phyloP scores from a whole-genome alignment of 2,888 invertebrate species.

The Pterostichus madidus region DNA sequence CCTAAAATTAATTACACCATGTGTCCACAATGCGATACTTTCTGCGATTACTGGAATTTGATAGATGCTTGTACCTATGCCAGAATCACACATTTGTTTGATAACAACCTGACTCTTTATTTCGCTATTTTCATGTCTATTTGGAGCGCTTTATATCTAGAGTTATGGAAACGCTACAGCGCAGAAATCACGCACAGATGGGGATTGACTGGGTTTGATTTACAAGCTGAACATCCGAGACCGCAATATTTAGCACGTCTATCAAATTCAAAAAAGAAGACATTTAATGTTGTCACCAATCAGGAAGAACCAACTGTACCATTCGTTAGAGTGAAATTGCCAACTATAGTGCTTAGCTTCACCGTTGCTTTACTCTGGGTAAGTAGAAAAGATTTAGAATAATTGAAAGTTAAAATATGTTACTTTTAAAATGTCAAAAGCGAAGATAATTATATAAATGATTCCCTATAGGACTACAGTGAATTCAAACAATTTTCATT shows the following conservation, averaged over 20 bases:
- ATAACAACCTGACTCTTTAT: constrained; percentile 88
- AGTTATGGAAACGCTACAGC: constrained; percentile 89
- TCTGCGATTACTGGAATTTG: constrained; percentile 87
- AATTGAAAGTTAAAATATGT: constrained; percentile 63
- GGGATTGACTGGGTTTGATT: constrained; percentile 88
- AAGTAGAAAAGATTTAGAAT: constrained; percentile 63
- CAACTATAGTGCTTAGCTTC: constrained; percentile 85
- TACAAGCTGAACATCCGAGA: constrained; percentile 86
- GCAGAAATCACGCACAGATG: constrained; percentile 89
- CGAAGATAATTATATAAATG: not conserved
- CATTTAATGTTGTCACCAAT: constrained; percentile 80
- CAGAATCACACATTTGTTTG: constrained; percentile 88
- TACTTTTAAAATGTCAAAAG: too few species aligned
- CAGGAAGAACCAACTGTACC: constrained; percentile 86
- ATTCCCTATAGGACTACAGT: not conserved
- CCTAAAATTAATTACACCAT: constrained; percentile 80
- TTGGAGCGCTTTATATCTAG: constrained; percentile 89
- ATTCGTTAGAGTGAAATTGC: constrained; percentile 87
- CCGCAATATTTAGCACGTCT: constrained; percentile 83
- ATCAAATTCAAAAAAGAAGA: constrained; percentile 72
- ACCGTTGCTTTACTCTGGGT: constrained; percentile 82
- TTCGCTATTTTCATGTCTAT: constrained; percentile 91
- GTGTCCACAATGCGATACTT: constrained; percentile 90
- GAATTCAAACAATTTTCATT: too few species aligned
- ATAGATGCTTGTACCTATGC: constrained; percentile 86